A percentile compares a stretch with the other conserved stretches of the same genome.
phyloP scores from a whole-genome alignment of 2,888 invertebrate genomes.

The Iselma pallidipennis region DNA sequence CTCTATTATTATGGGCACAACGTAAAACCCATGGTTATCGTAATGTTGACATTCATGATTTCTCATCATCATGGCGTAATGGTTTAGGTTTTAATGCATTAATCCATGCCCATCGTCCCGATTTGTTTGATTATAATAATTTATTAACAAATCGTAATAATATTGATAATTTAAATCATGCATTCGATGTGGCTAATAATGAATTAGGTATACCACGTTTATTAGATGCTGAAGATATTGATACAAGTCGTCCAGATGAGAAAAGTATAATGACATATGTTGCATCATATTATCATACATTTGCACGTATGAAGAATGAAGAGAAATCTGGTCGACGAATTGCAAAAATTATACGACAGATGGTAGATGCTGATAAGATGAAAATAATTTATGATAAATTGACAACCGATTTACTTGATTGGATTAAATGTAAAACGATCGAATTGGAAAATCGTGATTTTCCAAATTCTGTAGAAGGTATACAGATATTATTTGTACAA shows the following conservation, averaged over 20 bases:
- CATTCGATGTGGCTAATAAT: slow-evolving; percentile 92
- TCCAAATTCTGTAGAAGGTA: slow-evolving; percentile 93
- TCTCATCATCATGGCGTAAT: slow-evolving; percentile 92
- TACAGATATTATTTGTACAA: slow-evolving; percentile 83
- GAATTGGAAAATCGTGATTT: slow-evolving; percentile 85
- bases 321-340: slow-evolving; percentile 97
- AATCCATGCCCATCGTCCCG: slow-evolving; percentile 96
- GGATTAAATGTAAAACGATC: slow-evolving; percentile 87
- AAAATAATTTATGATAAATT: slow-evolving; percentile 87
- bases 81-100: slow-evolving; percentile 98
- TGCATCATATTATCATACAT: slow-evolving; percentile 98
- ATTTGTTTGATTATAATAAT: slow-evolving; percentile 86
- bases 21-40: slow-evolving; percentile 95
- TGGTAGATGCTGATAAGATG: slow-evolving; percentile 94
- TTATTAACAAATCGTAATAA: slow-evolving; percentile 76
- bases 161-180: slow-evolving; percentile 96
- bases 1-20: slow-evolving; percentile 97
- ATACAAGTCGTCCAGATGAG: slow-evolving; percentile 92
- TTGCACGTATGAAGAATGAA: slow-evolving; percentile 98
- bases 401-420: slow-evolving; percentile 83
- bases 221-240: slow-evolving; percentile 95
- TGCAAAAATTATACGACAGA: slow-evolving; percentile 95
- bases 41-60: slow-evolving; percentile 86
- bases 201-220: slow-evolving; percentile 92
- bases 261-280: slow-evolving; percentile 99